Evolutionary conservation across 2,113 vertebrate genomes (phyloP).

Genomic region (Pygoscelis antarcticus): DNA sequence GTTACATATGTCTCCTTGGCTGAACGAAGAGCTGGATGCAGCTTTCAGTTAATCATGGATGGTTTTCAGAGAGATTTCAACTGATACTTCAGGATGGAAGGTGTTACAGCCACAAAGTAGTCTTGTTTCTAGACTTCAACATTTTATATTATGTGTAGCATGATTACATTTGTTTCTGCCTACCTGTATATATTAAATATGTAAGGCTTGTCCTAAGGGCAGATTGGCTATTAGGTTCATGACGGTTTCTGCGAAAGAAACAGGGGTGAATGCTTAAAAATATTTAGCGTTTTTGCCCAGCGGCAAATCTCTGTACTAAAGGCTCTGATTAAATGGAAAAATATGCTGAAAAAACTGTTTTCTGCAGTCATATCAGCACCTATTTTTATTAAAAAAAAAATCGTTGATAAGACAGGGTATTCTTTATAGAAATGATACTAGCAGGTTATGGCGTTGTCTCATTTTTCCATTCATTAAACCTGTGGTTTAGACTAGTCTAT

Average conservation of each 20-base stretch:
- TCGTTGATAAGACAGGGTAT: not conserved
- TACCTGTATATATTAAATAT: not conserved
- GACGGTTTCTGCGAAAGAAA: not conserved
- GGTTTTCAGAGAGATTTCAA: not conserved
- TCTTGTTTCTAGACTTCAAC: not conserved
- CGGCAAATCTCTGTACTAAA: not conserved
- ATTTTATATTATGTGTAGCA: not conserved
- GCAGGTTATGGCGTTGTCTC: not conserved
- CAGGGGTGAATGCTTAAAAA: not conserved
- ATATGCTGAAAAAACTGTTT: not conserved
- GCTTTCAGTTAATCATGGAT: not conserved
- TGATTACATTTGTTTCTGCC: not conserved
- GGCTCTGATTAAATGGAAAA: not conserved
- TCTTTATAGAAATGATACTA: not conserved
- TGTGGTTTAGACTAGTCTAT: not conserved
- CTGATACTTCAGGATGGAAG: not conserved
- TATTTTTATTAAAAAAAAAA: not conserved
- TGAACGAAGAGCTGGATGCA: not conserved
- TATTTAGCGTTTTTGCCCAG: not conserved
- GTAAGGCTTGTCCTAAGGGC: not conserved
- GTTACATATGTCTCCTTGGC: not conserved
- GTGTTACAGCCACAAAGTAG: not conserved
- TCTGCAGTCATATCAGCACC: not conserved
- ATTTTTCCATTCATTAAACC: not conserved
- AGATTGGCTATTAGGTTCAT: not conserved